Base-by-base conservation (phyloP, 2,797 vertebrate species). In the Thunnus albacares region DNA sequence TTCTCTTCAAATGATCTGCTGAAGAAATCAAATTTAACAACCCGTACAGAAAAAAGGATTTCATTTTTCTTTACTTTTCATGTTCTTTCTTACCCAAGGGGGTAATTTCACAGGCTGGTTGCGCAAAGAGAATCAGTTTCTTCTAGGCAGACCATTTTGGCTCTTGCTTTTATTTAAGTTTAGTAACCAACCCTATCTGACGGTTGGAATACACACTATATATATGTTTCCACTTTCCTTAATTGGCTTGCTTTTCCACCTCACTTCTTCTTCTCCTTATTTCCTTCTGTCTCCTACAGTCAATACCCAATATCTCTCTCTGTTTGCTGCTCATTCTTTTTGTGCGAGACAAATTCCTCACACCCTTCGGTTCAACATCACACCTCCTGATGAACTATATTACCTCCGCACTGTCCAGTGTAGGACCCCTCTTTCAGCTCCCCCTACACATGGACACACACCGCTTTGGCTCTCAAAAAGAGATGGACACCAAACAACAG, bases 361-460 rank as follows among this genome's bases (percentile, higher is more conserved):
- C 93, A 90, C 84, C 82, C 83, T 85, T 92, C 88, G 88, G 63
- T 79, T 74, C 77, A 76, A 63, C 75, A 78, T 90, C 78, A 71
- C 91, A 93, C 90, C 84, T 89, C 77, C 79, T 85, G 87, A 90
- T 77, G 82, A 78, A 81, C 87, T 78, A 47, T 43, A 78, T 90
- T 81, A 77, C 59, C 41, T 17, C 55, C 15, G 17, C 63, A 24
- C 70, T 0, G 52, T 79, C 71, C 26, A 20, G 56, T 53, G 47
- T 49, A 47, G 60, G 58, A 18, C 33, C 38, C 15, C 15, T 56
- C 58, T 20, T 28, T 53, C 71, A 61, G 33, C 68, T 59, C 35
- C 56, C 56, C 20, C 62, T n/a, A 30, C 28, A 26, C n/a, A 9
- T 71, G 56, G 38, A 59, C 63, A 62, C 77, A 20, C 52, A 52